phyloP scores from a whole-genome alignment of 2,113 vertebrate species.

The Aramus guarauna region DNA sequence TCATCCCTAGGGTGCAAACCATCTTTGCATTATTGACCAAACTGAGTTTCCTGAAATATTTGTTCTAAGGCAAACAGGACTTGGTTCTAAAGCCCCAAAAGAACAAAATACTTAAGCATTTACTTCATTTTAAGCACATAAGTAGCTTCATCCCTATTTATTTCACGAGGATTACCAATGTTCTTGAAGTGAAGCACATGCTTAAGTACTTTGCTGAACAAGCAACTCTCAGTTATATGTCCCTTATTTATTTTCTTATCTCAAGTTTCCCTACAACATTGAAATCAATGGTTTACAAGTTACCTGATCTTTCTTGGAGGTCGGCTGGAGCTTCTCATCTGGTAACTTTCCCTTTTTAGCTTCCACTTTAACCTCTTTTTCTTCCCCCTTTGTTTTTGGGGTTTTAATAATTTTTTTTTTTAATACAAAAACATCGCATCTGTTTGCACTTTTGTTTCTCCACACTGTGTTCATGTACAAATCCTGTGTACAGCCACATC shows the following conservation, averaged over 20 bases:
- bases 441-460: background rate
- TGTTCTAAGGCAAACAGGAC: conserved; percentile 14
- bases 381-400: conserved; percentile 76
- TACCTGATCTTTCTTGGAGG: conserved; percentile 78
- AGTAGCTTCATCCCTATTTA: conserved; percentile 6
- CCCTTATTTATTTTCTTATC: background rate
- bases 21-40: background rate
- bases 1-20: background rate
- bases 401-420: conserved; percentile 28
- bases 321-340: conserved; percentile 64
- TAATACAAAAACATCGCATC: background rate
- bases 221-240: background rate
- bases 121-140: background rate
- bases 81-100: background rate
- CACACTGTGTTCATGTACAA: background rate
- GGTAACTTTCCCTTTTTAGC: conserved; percentile 72
- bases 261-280: background rate
- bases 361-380: conserved; percentile 71
- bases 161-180: background rate
- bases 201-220: background rate
- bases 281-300: background rate
- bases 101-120: background rate
- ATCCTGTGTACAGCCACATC: background rate
- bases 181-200: background rate
- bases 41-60: background rate